Conservation (phyloP, 2,797 vertebrate genomes). For the Tolypeutes matacus region DNA sequence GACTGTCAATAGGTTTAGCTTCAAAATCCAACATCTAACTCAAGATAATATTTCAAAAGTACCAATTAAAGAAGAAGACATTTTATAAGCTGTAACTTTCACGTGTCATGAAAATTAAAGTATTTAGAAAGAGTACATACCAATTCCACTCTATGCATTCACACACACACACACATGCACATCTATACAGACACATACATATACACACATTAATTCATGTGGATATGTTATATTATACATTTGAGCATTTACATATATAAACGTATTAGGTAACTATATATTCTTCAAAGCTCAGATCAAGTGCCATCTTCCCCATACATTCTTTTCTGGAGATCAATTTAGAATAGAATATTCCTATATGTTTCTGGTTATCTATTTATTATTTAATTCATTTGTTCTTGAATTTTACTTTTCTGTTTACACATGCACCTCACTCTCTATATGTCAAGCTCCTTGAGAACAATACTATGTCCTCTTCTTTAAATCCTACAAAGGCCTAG, state of each 20-base stretch:
- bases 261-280: background rate
- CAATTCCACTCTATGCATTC: slow-evolving; percentile 4
- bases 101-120: slow-evolving; percentile 32
- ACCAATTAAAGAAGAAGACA: background rate
- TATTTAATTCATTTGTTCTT: slow-evolving; percentile 16
- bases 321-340: background rate
- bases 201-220: background rate
- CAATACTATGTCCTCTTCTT: background rate
- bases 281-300: slow-evolving; percentile 20
- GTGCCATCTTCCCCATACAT: background rate
- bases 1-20: background rate
- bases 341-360: background rate
- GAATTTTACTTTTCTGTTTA: background rate
- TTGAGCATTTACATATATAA: slow-evolving; percentile 52
- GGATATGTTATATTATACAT: background rate
- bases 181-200: background rate
- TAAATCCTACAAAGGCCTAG: background rate
- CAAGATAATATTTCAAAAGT: slow-evolving; percentile 26
- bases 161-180: background rate
- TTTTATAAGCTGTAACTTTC: background rate
- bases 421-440: background rate
- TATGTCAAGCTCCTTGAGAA: slow-evolving; percentile 34
- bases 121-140: background rate
- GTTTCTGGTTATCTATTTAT: background rate
- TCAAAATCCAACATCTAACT: background rate